Evolutionary conservation across 2,113 vertebrate genomes (phyloP).

Genomic region (Chionomys nivalis): DNA sequence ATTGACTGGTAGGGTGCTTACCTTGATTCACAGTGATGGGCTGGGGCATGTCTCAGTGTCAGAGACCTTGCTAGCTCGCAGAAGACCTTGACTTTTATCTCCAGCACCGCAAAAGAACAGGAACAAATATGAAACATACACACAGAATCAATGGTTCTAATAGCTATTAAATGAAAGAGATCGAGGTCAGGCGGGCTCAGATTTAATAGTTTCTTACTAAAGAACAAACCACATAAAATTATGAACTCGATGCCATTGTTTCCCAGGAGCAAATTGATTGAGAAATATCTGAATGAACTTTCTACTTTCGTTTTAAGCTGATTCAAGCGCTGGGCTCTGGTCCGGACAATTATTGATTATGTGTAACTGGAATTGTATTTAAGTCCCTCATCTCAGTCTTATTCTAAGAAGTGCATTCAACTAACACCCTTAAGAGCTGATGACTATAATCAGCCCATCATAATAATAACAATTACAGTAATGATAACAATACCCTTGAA

Average conservation of each 20-base stretch:
- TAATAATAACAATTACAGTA: slow-evolving; percentile 43
- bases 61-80: not conserved
- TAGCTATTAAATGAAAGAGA: not conserved
- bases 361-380: slow-evolving; percentile 55
- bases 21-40: not conserved
- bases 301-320: slow-evolving; percentile 40
- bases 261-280: not conserved
- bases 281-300: not conserved
- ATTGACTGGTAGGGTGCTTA: not conserved
- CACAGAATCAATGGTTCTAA: not conserved
- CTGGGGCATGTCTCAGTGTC: not conserved
- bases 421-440: slow-evolving; percentile 37
- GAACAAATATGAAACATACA: not conserved
- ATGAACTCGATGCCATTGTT: not conserved
- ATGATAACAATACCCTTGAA: slow-evolving; percentile 42
- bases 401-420: slow-evolving; percentile 47
- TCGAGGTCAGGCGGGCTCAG: not conserved
- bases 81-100: not conserved
- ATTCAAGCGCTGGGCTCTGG: not conserved
- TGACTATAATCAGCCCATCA: slow-evolving; percentile 65
- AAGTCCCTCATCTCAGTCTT: slow-evolving; percentile 47
- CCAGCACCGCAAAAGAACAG: not conserved
- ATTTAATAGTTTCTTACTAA: not conserved
- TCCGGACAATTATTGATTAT: slow-evolving; percentile 70
- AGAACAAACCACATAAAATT: not conserved